Base-by-base conservation (phyloP, 2,113 vertebrate species). In the Gila orcuttii region DNA sequence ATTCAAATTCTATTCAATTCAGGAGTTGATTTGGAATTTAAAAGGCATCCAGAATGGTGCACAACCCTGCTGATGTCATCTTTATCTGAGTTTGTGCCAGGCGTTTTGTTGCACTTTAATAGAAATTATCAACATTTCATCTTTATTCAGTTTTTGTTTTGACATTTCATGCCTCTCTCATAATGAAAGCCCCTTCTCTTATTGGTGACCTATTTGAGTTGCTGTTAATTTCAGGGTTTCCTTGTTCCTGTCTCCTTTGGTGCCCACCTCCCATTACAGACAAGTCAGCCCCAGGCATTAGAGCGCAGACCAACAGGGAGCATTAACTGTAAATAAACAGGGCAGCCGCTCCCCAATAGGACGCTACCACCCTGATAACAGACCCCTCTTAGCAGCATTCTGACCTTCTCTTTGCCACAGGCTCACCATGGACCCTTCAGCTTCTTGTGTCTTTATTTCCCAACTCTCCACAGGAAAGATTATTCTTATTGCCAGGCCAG, bases 321-420 rank as follows among this genome's bases (percentile, higher is more conserved):
- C 95, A 96, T 96, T 96, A 96, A 95, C 95, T 97, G 94, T 97
- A 97, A 97, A 96, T 97, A 97, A 96, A 93, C 95, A 95, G 91
- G 91, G 91, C 94, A 96, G 95, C 93, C 94, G 94, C 93, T 95
- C 94, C 90, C 95, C 93, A 95, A 95, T 96, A 96, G 96, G 93
- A 96, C 95, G 94, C 95, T 95, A 95, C 94, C 95, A 92, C 93
- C 94, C 96, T 96, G 95, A 96, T 96, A 97, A 95, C 91, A 88
- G 93, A 82, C 93, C 92, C 94, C 94, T 96, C 96, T 95, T 95
- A 96, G 94, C 92, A 94, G 92, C 93, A 93, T 96, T 91, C 97
- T 98, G 96, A 96, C 96, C 96, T 97, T 96, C 95, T 94, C 93
- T 93, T 95, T 95, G 95, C 96, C 94, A 95, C 90, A 92, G 94